A percentile compares a stretch with the other conserved stretches of the same genome.
Evolutionary conservation across 2,113 vertebrate species (phyloP).

Genomic region (Semicossyphus pulcher): DNA sequence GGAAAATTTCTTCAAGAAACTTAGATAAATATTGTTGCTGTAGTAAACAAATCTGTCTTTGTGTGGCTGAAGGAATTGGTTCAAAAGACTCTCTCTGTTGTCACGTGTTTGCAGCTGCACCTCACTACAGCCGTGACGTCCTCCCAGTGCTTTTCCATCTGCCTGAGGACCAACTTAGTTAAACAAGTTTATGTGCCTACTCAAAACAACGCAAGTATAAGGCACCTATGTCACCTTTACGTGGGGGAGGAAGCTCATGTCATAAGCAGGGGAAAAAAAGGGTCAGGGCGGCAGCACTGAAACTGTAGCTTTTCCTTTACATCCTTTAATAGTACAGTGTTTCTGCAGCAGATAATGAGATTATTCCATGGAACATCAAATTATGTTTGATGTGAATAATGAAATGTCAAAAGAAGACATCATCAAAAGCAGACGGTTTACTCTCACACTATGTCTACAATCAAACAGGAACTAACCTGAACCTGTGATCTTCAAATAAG

Average conservation of each 20-base stretch:
- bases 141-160: slow-evolving; percentile 37
- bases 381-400: too few relatives aligned
- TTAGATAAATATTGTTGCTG: background rate
- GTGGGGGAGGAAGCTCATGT: background rate
- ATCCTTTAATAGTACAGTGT: too few relatives aligned
- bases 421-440: background rate
- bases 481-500: background rate
- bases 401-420: background rate
- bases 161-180: slow-evolving; percentile 16
- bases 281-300: background rate
- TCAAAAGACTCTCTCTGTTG: background rate
- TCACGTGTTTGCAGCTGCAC: slow-evolving; percentile 18
- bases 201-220: slow-evolving; percentile 31
- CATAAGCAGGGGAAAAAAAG: background rate
- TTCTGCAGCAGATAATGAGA: background rate
- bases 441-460: background rate
- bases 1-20: background rate
- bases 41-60: background rate
- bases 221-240: slow-evolving; percentile 1
- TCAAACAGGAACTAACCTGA: background rate
- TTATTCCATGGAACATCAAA: background rate
- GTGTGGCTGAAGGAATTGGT: background rate
- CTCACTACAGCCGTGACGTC: background rate
- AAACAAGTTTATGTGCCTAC: slow-evolving; percentile 25
- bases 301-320: background rate